Conservation (phyloP, 2,888 invertebrate species). For the Drosophila birchii region DNA sequence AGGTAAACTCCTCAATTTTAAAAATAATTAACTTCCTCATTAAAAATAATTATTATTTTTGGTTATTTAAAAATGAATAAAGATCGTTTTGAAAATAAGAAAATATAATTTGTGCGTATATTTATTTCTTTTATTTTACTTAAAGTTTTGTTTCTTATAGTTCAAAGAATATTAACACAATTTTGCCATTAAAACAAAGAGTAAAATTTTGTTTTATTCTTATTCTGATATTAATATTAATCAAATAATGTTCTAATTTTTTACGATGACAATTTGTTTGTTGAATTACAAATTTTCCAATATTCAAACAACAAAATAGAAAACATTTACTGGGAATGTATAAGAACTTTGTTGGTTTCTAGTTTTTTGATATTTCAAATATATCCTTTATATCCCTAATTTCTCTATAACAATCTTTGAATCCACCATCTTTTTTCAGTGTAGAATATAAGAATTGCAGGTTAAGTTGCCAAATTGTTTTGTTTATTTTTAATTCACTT, state of each 20-base stretch:
- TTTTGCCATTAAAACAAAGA: background rate
- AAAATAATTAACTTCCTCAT: background rate
- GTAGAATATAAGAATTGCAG: constrained; percentile 31
- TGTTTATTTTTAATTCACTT: constrained; percentile 53
- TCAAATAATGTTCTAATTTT: background rate
- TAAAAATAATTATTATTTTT: background rate
- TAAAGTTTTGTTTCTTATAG: background rate
- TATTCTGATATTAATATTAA: background rate
- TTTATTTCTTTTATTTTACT: background rate
- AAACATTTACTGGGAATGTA: background rate
- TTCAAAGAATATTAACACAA: background rate
- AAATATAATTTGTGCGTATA: no score
- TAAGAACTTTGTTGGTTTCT: background rate
- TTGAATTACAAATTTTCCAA: background rate
- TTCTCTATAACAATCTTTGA: background rate
- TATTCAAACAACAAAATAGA: background rate
- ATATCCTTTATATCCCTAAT: background rate
- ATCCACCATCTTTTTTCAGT: background rate
- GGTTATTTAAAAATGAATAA: background rate
- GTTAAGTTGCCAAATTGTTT: constrained; percentile 46
- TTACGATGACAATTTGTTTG: background rate
- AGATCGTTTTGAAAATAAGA: no score
- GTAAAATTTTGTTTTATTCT: background rate
- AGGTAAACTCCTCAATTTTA: background rate
- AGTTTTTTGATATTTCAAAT: background rate